phyloP scores from a whole-genome alignment of 2,888 invertebrate species.

The Pyrocoelia pectoralis region DNA sequence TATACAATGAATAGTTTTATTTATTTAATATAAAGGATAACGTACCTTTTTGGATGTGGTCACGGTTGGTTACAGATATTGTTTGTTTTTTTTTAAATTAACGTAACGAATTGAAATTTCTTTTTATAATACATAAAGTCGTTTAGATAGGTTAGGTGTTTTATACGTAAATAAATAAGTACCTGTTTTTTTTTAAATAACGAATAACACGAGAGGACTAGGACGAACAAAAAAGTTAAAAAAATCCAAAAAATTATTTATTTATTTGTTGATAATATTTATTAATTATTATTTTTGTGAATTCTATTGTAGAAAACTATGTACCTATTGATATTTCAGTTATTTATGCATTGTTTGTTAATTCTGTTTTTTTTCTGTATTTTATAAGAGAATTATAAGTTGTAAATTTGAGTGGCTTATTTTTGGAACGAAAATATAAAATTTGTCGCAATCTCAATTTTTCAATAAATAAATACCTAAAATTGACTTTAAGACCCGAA shows the following conservation, averaged over 20 bases:
- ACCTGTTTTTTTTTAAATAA: constrained; percentile 19
- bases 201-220: neutral
- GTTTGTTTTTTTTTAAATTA: constrained; percentile 5
- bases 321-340: too few species aligned
- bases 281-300: neutral
- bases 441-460: too few species aligned
- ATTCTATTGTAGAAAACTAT: too few species aligned
- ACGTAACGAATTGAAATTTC: neutral
- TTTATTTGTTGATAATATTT: constrained; percentile 4
- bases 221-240: too few species aligned
- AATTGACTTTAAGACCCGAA: too few species aligned
- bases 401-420: too few species aligned
- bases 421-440: too few species aligned
- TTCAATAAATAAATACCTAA: too few species aligned
- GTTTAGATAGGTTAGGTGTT: constrained; percentile 6
- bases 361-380: too few species aligned
- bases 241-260: neutral
- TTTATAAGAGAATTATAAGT: too few species aligned
- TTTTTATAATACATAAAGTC: neutral
- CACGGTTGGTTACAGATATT: constrained; percentile 31
- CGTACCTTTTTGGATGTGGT: constrained; percentile 27
- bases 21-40: constrained; percentile 7
- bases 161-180: constrained; percentile 19
- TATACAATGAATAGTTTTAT: constrained; percentile 22
- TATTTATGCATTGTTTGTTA: too few species aligned